These are phyloP conservation scores for Phymatocera aterrima DNA, from an alignment of 2,888 invertebrate genomes.

Conservation along the genomic window DNA sequence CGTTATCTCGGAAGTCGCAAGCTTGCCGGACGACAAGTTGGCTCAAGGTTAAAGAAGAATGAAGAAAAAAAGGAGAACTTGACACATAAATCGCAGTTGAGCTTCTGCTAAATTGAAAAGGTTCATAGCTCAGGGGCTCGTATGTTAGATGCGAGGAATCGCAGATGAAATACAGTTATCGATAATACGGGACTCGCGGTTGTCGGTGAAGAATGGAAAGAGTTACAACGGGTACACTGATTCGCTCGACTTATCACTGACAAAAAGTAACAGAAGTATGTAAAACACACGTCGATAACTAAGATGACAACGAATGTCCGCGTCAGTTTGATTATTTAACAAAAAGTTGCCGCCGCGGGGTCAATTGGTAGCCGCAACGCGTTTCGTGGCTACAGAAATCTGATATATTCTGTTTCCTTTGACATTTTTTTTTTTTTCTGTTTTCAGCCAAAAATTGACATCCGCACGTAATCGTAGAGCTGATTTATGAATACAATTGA, in stretches of 20 bases:
- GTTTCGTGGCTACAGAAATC: background rate
- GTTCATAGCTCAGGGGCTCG: conserved; percentile 29
- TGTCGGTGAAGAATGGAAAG: conserved; percentile 18
- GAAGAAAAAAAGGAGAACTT: conserved; percentile 52
- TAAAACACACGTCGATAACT: background rate
- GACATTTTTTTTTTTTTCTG: background rate
- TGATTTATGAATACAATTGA: background rate
- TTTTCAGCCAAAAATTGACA: background rate
- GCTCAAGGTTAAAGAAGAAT: conserved; percentile 48
- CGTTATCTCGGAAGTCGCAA: conserved; percentile 25
- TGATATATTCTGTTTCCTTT: too few relatives aligned
- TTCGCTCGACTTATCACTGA: background rate
- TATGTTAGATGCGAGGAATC: conserved; percentile 23
- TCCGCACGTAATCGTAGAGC: background rate
- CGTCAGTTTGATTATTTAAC: conserved; percentile 32
- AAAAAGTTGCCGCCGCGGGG: background rate
- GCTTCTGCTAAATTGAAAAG: conserved; percentile 41
- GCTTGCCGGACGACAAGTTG: conserved; percentile 18
- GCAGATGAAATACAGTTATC: conserved; percentile 30
- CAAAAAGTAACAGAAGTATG: background rate
- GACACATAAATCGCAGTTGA: conserved; percentile 39
- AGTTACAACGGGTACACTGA: conserved; percentile 31
- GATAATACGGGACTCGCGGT: conserved; percentile 25
- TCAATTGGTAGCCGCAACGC: conserved; percentile 16
- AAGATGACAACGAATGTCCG: conserved; percentile 13